phyloP scores from a whole-genome alignment of 1,140 invertebrate species.

The Fopius arisanus region DNA sequence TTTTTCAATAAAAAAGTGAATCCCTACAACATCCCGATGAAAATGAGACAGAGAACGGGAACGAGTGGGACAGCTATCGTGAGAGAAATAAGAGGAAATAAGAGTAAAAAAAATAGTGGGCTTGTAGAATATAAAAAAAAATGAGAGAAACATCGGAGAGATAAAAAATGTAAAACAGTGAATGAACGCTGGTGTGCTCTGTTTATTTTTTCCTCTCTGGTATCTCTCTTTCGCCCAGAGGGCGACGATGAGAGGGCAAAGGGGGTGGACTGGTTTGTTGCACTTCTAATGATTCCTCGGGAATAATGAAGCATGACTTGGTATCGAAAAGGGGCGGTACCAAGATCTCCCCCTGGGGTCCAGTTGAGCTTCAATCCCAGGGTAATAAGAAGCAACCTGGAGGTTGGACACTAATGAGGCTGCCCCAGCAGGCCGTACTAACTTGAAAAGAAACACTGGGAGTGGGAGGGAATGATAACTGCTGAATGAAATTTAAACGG shows the following conservation, averaged over 20 bases:
- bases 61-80: constrained; percentile 27
- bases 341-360: background rate
- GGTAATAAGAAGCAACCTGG: constrained; percentile 47
- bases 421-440: constrained; percentile 6
- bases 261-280: constrained; percentile 21
- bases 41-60: constrained; percentile 15
- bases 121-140: constrained; percentile 9
- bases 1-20: constrained; percentile 43
- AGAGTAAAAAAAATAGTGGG: constrained; percentile 13
- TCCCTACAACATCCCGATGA: constrained; percentile 27
- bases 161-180: constrained; percentile 8
- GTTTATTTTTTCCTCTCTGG: background rate
- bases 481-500: background rate
- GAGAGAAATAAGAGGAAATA: constrained; percentile 2
- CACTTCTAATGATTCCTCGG: constrained; percentile 35
- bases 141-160: constrained; percentile 24
- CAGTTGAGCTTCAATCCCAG: constrained; percentile 28
- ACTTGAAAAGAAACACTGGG: background rate
- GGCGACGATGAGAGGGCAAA: background rate
- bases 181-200: constrained; percentile 13
- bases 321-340: constrained; percentile 34
- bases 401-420: constrained; percentile 62
- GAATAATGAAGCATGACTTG: constrained; percentile 38
- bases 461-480: background rate
- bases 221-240: background rate